Evolutionary conservation across 2,797 vertebrate genomes (phyloP).

Genomic region (Xiphorhynchus erythropygius): DNA sequence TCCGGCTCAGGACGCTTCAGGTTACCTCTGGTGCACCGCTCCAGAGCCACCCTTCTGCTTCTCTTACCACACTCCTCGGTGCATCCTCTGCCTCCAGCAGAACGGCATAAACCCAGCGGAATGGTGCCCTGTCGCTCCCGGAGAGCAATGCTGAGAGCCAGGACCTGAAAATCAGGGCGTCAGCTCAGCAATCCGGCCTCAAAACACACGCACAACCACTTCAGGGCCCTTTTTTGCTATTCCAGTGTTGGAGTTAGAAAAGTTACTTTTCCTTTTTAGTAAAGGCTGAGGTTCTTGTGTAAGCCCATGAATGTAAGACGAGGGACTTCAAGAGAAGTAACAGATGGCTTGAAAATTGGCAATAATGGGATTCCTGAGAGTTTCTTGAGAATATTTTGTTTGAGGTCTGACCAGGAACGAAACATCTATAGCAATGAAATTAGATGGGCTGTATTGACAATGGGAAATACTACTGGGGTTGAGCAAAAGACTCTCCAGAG

Average conservation of each 20-base stretch:
- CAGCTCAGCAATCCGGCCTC: background rate
- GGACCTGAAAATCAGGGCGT: background rate
- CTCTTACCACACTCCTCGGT: rapidly evolving
- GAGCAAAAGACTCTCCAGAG: background rate
- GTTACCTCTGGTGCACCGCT: background rate
- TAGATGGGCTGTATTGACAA: background rate
- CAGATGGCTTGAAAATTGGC: slow-evolving; percentile 32
- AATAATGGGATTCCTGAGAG: slow-evolving; percentile 18
- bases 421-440: background rate
- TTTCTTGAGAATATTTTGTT: slow-evolving; percentile 6
- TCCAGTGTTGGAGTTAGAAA: background rate
- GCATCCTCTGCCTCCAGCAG: background rate
- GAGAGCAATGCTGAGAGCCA: background rate
- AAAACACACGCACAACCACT: background rate
- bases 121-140: rapidly evolving
- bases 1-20: background rate
- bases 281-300: background rate
- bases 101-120: background rate
- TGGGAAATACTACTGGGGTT: background rate
- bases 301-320: background rate
- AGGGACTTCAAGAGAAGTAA: background rate
- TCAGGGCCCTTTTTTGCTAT: background rate
- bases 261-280: background rate
- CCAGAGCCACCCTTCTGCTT: background rate
- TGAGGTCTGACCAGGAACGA: background rate